Percentiles rank a stretch among this genome's conserved stretches.
Evolutionary conservation across 2,797 vertebrate genomes (phyloP).

Genomic region (Gobionotothen gibberifrons): DNA sequence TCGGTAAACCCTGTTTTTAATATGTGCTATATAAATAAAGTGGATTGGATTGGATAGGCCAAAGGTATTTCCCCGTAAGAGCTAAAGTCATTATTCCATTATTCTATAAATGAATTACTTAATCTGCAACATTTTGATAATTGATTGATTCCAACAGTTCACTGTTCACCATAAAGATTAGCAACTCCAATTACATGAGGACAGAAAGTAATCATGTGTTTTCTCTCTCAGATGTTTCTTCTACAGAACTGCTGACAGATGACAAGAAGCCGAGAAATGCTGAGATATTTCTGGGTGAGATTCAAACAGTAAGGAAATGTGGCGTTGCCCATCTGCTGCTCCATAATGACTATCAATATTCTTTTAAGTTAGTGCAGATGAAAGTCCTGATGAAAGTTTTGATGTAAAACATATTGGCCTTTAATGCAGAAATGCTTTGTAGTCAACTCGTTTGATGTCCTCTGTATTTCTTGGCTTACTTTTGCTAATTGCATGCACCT

Average conservation of each 20-base stretch:
- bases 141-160: no score
- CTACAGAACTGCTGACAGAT: slow-evolving; percentile 61
- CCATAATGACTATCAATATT: slow-evolving; percentile 70
- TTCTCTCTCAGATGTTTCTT: slow-evolving; percentile 31
- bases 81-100: neutral
- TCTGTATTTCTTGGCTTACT: slow-evolving; percentile 36
- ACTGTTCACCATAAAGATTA: neutral
- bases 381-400: slow-evolving; percentile 65
- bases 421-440: slow-evolving; percentile 67
- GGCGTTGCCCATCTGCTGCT: slow-evolving; percentile 71
- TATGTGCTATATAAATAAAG: no score
- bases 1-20: no score
- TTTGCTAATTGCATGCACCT: slow-evolving; percentile 46
- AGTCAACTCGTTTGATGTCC: slow-evolving; percentile 55
- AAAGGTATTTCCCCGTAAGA: neutral
- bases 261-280: slow-evolving; percentile 38
- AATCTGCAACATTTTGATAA: no score
- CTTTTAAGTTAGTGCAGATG: slow-evolving; percentile 66
- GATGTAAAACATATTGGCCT: slow-evolving; percentile 63
- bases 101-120: neutral
- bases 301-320: slow-evolving; percentile 59
- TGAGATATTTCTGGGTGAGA: slow-evolving; percentile 48
- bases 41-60: no score
- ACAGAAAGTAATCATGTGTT: slow-evolving; percentile 1
- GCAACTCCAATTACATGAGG: slow-evolving; percentile 25